Conservation (phyloP, 2,888 invertebrate genomes). For the Fissipunctia ypsillon region DNA sequence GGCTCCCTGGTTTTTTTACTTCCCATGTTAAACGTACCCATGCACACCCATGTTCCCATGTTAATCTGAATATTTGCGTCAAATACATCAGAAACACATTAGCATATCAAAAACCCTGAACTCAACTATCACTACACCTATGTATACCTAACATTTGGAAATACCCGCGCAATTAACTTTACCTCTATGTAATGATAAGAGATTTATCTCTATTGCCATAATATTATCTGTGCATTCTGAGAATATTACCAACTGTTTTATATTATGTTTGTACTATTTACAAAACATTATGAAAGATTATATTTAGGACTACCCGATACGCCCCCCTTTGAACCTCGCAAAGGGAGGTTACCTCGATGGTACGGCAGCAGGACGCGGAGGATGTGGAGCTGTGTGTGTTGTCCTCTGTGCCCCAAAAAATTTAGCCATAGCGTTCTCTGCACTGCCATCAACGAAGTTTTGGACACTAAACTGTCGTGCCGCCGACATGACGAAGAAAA, state of each 20-base stretch:
- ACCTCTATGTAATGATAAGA: conserved; percentile 27
- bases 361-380: no score
- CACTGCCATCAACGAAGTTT: no score
- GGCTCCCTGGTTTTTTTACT: background rate
- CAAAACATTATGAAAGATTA: background rate
- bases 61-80: conserved; percentile 3
- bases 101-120: conserved; percentile 37
- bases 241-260: background rate
- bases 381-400: no score
- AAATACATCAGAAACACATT: background rate
- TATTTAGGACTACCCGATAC: background rate
- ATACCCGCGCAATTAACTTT: conserved; percentile 24
- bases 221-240: conserved; percentile 4
- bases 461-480: no score
- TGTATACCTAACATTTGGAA: conserved; percentile 19
- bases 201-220: conserved; percentile 15
- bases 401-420: no score
- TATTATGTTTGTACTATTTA: background rate
- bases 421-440: no score
- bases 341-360: no score
- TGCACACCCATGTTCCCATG: no score
- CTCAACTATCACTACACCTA: conserved; percentile 28
- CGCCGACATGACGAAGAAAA: no score
- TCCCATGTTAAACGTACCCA: background rate
- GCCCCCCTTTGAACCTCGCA: no score